Evolutionary conservation across 2,113 vertebrate species (phyloP), one percentile per base, ranked within the genome.

Genomic region (Probosciger aterrimus): DNA sequence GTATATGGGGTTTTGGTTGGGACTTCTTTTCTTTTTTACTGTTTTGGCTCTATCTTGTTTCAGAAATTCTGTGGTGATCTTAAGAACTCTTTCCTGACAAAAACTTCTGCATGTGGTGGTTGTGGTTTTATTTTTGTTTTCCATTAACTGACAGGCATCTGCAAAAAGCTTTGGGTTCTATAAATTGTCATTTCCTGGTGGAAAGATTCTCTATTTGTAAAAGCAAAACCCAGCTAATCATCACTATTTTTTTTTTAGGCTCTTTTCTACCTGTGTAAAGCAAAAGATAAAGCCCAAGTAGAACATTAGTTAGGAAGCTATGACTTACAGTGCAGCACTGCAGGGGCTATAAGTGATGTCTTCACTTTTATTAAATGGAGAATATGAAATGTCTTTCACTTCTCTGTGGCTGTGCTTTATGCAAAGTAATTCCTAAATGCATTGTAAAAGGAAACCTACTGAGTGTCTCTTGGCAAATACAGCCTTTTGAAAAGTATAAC

Each of bases 41-140:
- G 5, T 55, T 92, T 24, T 64, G 82, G 37, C 25, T 82, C 14
- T 41, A 10, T 31, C 33, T 80, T 63, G 31, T n/a, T 87, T 82
- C 65, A 68, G 74, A 39, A 91, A 8, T 78, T 82, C 47, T 70
- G 28, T 84, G 37, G 11, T 83, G 73, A 49, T 84, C 49, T 83
- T 27, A 65, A 62, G 18, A 90, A 63, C 14, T 46, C 35, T 27
- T 82, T 82, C 15, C 11, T 84, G 46, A 41, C 59, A 81, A 67
- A 83, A 91, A 41, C 22, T 63, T 47, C 18, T 55, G 31, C 22
- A 7, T 78, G 35, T 63, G 59, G 30, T 78, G n/a, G 19, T 62
- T 77, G 20, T 57, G 18, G 9, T 28, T 93, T 92, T 46, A 24
- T 60, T 76, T 83, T 88, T 88, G 3, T 81, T 93, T 78, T 49